Conservation (phyloP, 2,888 invertebrate genomes). For the Lasius fuliginosus region DNA sequence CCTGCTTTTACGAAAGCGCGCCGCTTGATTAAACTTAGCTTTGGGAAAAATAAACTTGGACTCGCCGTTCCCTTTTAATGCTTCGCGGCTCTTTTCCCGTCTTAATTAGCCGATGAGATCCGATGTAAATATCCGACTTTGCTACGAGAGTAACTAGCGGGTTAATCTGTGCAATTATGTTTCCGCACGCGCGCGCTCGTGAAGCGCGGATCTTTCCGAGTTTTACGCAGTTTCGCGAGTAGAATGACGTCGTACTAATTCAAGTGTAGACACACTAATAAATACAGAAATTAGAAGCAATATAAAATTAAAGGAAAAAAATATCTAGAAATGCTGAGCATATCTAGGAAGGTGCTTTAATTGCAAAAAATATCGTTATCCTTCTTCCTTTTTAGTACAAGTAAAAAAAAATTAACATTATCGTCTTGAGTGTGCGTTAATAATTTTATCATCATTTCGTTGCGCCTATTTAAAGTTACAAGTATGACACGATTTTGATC, state of each 20-base stretch:
- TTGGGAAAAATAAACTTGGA: neutral
- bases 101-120: constrained; percentile 45
- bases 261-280: neutral
- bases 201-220: neutral
- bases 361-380: neutral
- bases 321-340: neutral
- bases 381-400: neutral
- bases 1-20: neutral
- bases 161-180: constrained; percentile 26
- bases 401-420: neutral
- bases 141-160: constrained; percentile 11
- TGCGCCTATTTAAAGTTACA: neutral
- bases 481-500: neutral
- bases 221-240: neutral
- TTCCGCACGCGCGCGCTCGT: too few relatives aligned
- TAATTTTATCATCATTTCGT: neutral
- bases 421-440: neutral
- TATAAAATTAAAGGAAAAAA: neutral
- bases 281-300: neutral
- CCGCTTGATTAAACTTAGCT: constrained; percentile 32
- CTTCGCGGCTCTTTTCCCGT: neutral
- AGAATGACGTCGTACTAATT: neutral
- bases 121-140: constrained; percentile 32
- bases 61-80: constrained; percentile 13
- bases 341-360: neutral